Base-by-base conservation (phyloP, 2,888 invertebrate genomes). In the Nipponacmea schrenckii region DNA sequence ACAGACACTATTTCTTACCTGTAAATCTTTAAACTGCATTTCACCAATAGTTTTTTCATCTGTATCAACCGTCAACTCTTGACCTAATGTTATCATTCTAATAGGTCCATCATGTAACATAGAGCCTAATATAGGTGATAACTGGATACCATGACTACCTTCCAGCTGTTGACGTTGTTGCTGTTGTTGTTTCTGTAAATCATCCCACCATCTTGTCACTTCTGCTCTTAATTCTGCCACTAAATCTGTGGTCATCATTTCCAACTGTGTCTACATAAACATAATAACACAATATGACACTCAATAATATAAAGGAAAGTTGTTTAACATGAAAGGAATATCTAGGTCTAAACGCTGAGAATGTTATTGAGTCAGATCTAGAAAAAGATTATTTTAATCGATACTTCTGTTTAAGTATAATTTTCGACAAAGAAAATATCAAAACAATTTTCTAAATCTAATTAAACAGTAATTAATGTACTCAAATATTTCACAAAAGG, bases 141-240 rank as follows among this genome's bases (percentile, higher is more conserved):
- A 80, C 24, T 56, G 56, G 71, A 86, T 75, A 1, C 83, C 80
- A 72, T 80, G 78, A 26, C 72, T 71, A 62, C 79, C 79, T 31
- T 79, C 78, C 45, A 78, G 77, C 64, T 78, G 74, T 72, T 86
- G 83, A 20, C 83, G 82, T 46, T 83, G 81, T 31, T 79, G 80
- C 65, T 85, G 81, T 70, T 87, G 86, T 71, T 85, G 85, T 75
- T 81, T 82, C 80, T 86, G 87, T 24, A 87, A 74, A 4, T 80
- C 78, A 76, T 96, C 96, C 95, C 96, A 96, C 96, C 96, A 97
- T 79, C 95, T 94, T n/a, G 95, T 95, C 70, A 97, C 95, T 91
- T 97, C 97, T 0, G 97, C 97, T 76, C 97, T 91, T 69, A 97
- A 90, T 88, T 97, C 97, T 4, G 96, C 96, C 39, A 97, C 94